Conservation (phyloP, 2,797 vertebrate species). For the Chaenodraco wilsoni region DNA sequence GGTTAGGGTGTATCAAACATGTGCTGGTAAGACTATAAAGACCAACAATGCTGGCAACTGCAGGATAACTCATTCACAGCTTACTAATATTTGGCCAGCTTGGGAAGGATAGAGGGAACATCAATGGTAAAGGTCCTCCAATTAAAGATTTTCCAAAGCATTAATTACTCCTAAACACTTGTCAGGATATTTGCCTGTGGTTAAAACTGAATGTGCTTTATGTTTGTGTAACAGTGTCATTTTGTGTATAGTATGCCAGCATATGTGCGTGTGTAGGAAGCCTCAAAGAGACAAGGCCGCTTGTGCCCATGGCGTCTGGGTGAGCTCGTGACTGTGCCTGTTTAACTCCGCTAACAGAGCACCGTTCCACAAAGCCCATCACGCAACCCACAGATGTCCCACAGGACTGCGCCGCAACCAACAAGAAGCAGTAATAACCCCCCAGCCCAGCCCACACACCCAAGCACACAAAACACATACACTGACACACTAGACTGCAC, state of each 20-base stretch:
- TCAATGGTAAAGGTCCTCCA: constrained; percentile 20
- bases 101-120: constrained; percentile 30
- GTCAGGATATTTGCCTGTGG: constrained; percentile 30
- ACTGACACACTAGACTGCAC: constrained; percentile 36
- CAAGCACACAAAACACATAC: constrained; percentile 42
- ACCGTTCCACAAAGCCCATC: constrained; percentile 80
- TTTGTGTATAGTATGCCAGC: constrained; percentile 43
- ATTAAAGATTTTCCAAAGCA: constrained; percentile 28
- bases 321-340: constrained; percentile 83
- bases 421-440: constrained; percentile 71
- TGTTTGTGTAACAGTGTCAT: constrained; percentile 46
- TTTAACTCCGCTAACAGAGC: constrained; percentile 83
- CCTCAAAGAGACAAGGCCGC: constrained; percentile 74
- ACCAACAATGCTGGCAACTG: constrained; percentile 59
- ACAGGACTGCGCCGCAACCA: constrained; percentile 78
- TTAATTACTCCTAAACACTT: constrained; percentile 25
- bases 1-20: constrained; percentile 66
- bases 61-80: constrained; percentile 57
- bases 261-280: constrained; percentile 69
- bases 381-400: constrained; percentile 86
- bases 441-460: constrained; percentile 57
- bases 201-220: constrained; percentile 25
- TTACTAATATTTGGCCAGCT: constrained; percentile 48
- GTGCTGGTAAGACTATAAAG: constrained; percentile 59
- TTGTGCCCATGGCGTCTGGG: constrained; percentile 81